Evolutionary conservation across 2,797 vertebrate genomes (phyloP), one percentile per base, ranked within the genome.

Genomic region (Lacerta viridis): DNA sequence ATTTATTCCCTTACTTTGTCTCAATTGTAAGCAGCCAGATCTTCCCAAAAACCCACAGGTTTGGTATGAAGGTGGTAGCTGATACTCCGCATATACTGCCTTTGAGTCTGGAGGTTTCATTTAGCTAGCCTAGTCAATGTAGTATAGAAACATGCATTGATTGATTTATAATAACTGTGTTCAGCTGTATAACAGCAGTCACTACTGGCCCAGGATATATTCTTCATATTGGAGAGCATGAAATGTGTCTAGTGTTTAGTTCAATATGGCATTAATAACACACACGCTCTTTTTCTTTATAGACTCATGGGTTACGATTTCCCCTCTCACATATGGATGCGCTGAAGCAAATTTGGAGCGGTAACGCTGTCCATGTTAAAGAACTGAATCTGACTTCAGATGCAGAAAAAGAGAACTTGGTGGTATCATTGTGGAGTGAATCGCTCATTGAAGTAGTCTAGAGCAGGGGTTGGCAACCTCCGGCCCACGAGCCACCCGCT

Each of bases 301-400:
- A 97, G 97, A 46, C 93, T 43, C 96, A 97, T 0, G 98, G 98
- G 61, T 95, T 99, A 92, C 97, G 98, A 9, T 99, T 99, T 92
- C 98, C 98, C 36, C 66, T 98, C 55, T 97, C 97, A 0, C 92
- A 98, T 90, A 82, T 98, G 92, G 95, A 96, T 72, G 98, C 98
- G 1, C 95, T 99, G 89, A 97, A 93, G 91, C 98, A 98, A 93
- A 97, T 99, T 1, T 98, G 98, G 94, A 94, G 86, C 4, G 93
- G 36, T 41, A 94, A 95, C 82, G 80, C 90, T 0, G 27, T 97
- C 61, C 0, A 10, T 17, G 96, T 97, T 25, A 95, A 95, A 86
- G 96, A 97, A 59, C 93, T 98, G n/a, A 93, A 94, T 33, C 96
- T 97, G 25, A 2, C 4, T 46, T 95, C 94, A 11, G 95, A 97